Base-by-base conservation (phyloP, 2,797 vertebrate genomes). In the Champsocephalus gunnari region DNA sequence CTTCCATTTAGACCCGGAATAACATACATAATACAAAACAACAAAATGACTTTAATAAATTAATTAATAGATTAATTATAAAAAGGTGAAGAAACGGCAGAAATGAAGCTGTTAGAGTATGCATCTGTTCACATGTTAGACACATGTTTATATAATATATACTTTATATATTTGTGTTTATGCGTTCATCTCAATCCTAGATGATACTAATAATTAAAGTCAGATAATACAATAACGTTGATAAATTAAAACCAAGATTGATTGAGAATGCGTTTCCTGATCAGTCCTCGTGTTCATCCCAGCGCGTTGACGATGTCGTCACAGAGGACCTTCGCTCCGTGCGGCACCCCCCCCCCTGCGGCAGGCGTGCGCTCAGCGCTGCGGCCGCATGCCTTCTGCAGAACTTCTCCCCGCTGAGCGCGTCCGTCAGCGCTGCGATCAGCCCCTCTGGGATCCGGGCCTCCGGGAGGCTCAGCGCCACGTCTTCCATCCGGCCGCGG, bases 401-500 rank as follows among this genome's bases (percentile, higher is more conserved):
- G 86, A 96, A 98, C 55, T 90, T 93, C 73, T 90, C 94, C 11
- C 97, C 97, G 1, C 86, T 89, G 77, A 99, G 85, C 63, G 77
- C 45, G 13, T 80, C 79, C 17, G 86, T 83, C 65, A 99, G 88
- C 75, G 95, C 92, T 2, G 79, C 1, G 34, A 62, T 73, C 50
- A 90, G 79, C 12, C 10, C 24, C 3, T 0, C 48, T 0, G 96
- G 95, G 34, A 99, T 86, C 97, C 97, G 98, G 24, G 92, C 77
- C 0, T 83, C 53, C 0, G 96, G 94, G 14, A 95, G 74, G 10
- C 94, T 85, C 34, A 99, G 83, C 3, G 73, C 71, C 66, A 95
- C 97, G 49, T 60, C 79, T 55, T 96, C 94, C 49, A 99, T 94
- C 54, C 84, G 86, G 7, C 98, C 97, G 3, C 89, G 94, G 85